Percentiles rank a stretch among this genome's conserved stretches.
Conservation (phyloP, 2,888 invertebrate genomes). For the Charanyca ferruginea region DNA sequence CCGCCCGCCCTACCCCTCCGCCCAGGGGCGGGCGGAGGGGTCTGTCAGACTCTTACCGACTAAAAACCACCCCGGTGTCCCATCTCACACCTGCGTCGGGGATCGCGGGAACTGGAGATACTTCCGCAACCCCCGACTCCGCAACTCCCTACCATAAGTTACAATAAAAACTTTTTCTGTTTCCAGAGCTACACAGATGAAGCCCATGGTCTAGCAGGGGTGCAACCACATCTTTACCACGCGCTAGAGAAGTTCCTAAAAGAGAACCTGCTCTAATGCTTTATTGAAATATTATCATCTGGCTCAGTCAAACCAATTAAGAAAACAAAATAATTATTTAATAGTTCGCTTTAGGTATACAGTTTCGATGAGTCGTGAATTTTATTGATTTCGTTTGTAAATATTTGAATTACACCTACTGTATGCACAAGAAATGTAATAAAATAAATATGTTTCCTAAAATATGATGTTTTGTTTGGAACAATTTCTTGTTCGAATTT, state of each 20-base stretch:
- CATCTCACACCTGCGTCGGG: too few species aligned
- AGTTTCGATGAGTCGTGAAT: too few species aligned
- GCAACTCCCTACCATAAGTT: too few species aligned
- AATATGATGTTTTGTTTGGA: background rate
- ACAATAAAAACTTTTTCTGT: background rate
- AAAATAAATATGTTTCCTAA: background rate
- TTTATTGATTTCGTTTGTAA: background rate
- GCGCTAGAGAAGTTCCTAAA: slow-evolving; percentile 95
- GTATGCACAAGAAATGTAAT: background rate
- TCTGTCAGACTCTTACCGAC: too few species aligned
- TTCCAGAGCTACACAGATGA: slow-evolving; percentile 97
- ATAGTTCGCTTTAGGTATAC: too few species aligned
- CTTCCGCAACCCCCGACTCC: too few species aligned
- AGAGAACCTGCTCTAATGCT: slow-evolving; percentile 84
- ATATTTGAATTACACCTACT: background rate
- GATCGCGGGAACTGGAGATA: too few species aligned
- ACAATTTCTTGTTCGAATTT: too few species aligned
- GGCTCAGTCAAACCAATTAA: slow-evolving; percentile 30
- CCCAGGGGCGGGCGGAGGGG: too few species aligned
- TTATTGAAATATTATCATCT: slow-evolving; percentile 7
- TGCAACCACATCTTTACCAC: slow-evolving; percentile 97
- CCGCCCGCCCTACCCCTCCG: too few species aligned
- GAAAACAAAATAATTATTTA: too few species aligned
- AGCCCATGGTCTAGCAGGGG: slow-evolving; percentile 95
- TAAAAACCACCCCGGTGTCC: too few species aligned